Evolutionary conservation across 1,140 invertebrate genomes (phyloP), one percentile per base, ranked within the genome.

Genomic region (Zaprionus inermis): DNA sequence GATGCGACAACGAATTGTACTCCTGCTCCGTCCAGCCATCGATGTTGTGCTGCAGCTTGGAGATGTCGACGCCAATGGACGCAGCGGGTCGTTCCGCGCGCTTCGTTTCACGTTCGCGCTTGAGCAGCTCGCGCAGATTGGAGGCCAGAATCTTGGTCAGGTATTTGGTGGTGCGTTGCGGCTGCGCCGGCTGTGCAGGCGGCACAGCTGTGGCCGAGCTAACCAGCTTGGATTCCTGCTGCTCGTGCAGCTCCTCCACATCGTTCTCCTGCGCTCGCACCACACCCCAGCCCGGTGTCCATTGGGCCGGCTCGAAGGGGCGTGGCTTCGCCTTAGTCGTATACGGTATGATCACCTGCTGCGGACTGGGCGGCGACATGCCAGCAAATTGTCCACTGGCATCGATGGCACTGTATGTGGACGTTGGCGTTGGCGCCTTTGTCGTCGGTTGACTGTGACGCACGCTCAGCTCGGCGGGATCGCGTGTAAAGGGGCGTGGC

Each of bases 11-110:
- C 46, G 94, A 94, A 9, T 94, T 94, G 90, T 94, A 96, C 91
- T 96, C 95, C 93, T 96, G 95, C 77, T 96, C 95, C 1, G 96
- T 97, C 96, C 96, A 97, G 36, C 96, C 95, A 81, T 97, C 96
- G 41, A 97, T 97, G 76, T 96, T 96, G 78, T 96, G 96, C 85
- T 97, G 96, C 54, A 97, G 90, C 81, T 95, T 95, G 24, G 94
- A 94, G 16, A 96, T 94, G 81, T 96, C 96, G 77, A 96, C 95
- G 0, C 94, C 94, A 41, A 94, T 93, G 24, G 34, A 6, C 32
- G 10, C 9, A 2, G n/a, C n/a, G 3, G 38, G 38, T 44, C 7
- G 38, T 44, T n/a, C 24, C 24, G 3, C 38, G 7, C 54, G 65
- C 44, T 86, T 76, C 24, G 83, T 67, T 11, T 92, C 90, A 24